Base-by-base conservation (phyloP, 2,113 vertebrate species). In the Nibea coibor region DNA sequence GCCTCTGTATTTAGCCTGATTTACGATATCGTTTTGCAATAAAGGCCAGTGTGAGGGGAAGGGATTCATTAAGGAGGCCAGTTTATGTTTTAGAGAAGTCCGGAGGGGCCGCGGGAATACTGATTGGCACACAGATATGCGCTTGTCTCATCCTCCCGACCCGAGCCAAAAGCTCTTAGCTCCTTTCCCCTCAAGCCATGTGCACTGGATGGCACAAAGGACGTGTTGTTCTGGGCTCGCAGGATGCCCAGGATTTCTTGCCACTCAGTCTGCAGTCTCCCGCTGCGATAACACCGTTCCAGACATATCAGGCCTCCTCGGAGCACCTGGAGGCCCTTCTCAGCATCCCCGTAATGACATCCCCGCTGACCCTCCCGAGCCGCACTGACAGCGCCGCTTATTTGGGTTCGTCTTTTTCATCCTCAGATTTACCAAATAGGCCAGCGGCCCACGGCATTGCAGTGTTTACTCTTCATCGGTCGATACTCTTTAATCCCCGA, bases 401-500 rank as follows among this genome's bases (percentile, higher is more conserved):
- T 84, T 86, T 78, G 69, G 51, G 69, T 53, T 73, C 35, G 2
- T 77, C 81, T 85, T 62, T 73, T 82, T 77, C 65, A 85, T 82
- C 81, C 78, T 61, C 78, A 62, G 86, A 64, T 89, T 86, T 62
- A 85, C 78, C 85, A 85, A 86, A 82, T 65, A 75, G 91, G 84
- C 82, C 81, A 78, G 87, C 10, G 48, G 87, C 81, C 35, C 35
- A 53, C 71, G 22, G 57, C 86, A 61, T 77, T 76, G 83, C 88
- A 69, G 90, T 93, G 88, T 92, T 93, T 92, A 93, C 89, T 91
- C 79, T 91, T 89, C 69, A 50, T 74, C 77, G 83, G 87, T 93
- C 93, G 86, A 93, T 93, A 88, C 81, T 87, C 88, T 93, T 92
- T 92, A 93, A 93, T 93, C 88, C 87, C 85, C 39, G 62, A 91